Base-by-base conservation (phyloP, 2,797 vertebrate genomes). In the Sebastiscus tertius region DNA sequence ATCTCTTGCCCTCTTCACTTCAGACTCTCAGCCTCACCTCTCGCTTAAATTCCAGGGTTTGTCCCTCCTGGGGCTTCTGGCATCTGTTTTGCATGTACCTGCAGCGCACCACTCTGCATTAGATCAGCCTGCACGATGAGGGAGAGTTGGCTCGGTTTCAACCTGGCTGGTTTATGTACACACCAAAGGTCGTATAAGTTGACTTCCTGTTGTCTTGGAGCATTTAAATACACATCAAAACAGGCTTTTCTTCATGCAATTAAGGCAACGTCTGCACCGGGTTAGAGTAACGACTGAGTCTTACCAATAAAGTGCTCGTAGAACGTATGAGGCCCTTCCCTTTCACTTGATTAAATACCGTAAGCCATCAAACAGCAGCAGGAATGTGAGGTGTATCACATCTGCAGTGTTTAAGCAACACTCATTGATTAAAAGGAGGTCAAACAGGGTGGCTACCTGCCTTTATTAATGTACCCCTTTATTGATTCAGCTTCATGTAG, bases 41-140 rank as follows among this genome's bases (percentile, higher is more conserved):
- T 80, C 59, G 76, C 1, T 74, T 81, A 88, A 90, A 92, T 90
- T 87, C 89, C 87, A 81, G 66, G 83, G 72, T 83, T 75, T 13
- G 59, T 87, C 87, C 65, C 83, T 81, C 86, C 78, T 63, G 72
- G 87, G 61, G 59, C 64, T 58, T 64, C 46, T 16, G 75, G 90
- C 88, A 85, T 90, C 88, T 90, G 88, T 86, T 88, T 77, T 79
- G 69, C 59, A 74, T 86, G 86, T 89, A 91, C 86, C 86, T 92
- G 88, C 82, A 80, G 77, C 61, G 7, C 52, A 42, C 26, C 70
- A 52, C 64, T 77, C 81, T 42, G 75, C 68, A 29, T 10, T 36
- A 59, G 22, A 77, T 64, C 55, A 18, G 68, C 76, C 64, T 6
- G 55, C 49, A 12, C 6, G 42, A 46, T 46, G 26, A 2, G 39